Conservation (phyloP, 2,113 vertebrate species). For the Gopherus evgoodei region DNA sequence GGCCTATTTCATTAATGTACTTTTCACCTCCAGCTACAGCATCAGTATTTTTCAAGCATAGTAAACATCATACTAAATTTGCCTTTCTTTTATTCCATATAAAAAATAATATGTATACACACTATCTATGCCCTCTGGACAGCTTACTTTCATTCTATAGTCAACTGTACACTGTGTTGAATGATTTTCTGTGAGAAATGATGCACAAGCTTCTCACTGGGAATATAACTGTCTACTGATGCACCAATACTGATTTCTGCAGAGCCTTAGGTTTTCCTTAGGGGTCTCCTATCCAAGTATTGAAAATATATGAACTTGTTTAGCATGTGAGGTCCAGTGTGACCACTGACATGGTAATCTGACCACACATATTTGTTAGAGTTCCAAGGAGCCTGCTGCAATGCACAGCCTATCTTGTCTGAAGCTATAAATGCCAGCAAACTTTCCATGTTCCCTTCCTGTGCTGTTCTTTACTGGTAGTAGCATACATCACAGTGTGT, state of each 20-base stretch:
- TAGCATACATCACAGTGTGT: background rate
- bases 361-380: background rate
- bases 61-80: background rate
- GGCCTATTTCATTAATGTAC: conserved; percentile 27
- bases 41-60: conserved; percentile 31
- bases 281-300: background rate
- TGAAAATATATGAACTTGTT: background rate
- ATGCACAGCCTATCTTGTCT: background rate
- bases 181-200: background rate
- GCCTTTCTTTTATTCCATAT: background rate
- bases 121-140: background rate
- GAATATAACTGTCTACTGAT: conserved; percentile 5
- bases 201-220: background rate
- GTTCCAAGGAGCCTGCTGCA: background rate
- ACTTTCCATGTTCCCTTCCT: background rate
- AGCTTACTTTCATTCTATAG: background rate
- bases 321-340: rapidly evolving
- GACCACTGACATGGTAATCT: background rate
- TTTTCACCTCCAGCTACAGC: background rate
- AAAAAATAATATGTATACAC: background rate
- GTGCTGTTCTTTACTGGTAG: background rate
- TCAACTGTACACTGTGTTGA: background rate
- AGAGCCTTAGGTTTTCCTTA: background rate
- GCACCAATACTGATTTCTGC: background rate
- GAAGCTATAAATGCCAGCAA: conserved; percentile 41